A percentile compares a stretch with the other conserved stretches of the same genome.
Evolutionary conservation across 1,140 invertebrate species (phyloP).

Genomic region (Aphaenogaster floridana): DNA sequence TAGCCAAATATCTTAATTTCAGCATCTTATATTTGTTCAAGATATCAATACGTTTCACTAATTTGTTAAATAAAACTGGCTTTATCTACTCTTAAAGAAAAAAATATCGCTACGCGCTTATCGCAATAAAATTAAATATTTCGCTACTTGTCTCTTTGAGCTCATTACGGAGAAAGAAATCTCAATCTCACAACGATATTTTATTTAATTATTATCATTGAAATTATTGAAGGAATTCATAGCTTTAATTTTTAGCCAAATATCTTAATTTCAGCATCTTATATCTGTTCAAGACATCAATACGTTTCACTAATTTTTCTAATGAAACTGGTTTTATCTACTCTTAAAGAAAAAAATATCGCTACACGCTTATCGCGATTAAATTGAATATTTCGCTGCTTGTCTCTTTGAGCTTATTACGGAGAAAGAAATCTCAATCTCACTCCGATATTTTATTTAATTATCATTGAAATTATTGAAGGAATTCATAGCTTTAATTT

Average conservation of each 20-base stretch:
- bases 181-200: too few species aligned
- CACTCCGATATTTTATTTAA: background rate
- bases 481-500: background rate
- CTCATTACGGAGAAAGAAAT: background rate
- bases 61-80: background rate
- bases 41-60: background rate
- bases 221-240: background rate
- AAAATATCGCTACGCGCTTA: too few species aligned
- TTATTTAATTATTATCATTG: slow-evolving; percentile 17
- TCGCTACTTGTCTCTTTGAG: too few species aligned
- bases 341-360: background rate
- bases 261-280: background rate
- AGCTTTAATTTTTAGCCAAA: background rate
- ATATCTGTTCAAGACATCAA: too few species aligned
- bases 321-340: too few species aligned
- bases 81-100: background rate
- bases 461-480: background rate
- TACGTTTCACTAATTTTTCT: too few species aligned
- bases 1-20: too few species aligned
- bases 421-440: slow-evolving; percentile 63
- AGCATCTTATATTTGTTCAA: background rate
- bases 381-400: too few species aligned
- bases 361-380: background rate
- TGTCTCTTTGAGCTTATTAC: background rate
- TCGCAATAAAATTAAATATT: too few species aligned